Evolutionary conservation across 2,113 vertebrate species (phyloP).

Genomic region (Prunella himalayana): DNA sequence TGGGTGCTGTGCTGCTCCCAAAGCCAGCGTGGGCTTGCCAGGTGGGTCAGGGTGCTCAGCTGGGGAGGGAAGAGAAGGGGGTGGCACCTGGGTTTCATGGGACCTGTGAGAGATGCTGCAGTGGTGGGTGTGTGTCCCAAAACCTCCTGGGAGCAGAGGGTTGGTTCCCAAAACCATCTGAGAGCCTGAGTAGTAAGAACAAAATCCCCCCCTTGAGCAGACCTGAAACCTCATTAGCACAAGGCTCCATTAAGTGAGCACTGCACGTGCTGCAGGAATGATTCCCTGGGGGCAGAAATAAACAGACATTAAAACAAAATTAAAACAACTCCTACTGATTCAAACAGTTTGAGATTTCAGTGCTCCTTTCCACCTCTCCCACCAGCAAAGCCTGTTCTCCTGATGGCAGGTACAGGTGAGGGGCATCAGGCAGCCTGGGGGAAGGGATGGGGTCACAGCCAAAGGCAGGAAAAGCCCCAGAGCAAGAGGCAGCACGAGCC

Average conservation of each 20-base stretch:
- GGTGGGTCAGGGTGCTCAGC: too few relatives aligned
- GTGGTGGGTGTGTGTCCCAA: accelerated
- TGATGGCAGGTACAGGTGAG: not conserved
- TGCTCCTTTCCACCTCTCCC: not conserved
- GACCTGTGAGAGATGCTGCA: not conserved
- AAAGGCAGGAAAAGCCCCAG: not conserved
- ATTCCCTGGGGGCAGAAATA: not conserved
- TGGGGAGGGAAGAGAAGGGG: not conserved
- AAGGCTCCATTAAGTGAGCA: not conserved
- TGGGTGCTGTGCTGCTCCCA: not conserved
- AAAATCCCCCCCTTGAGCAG: not conserved
- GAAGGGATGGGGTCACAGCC: not conserved
- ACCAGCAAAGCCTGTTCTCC: not conserved
- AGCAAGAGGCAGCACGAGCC: not conserved
- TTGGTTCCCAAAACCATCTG: accelerated
- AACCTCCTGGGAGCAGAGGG: not conserved
- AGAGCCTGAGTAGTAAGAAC: not conserved
- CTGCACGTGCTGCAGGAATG: accelerated
- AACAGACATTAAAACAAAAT: not conserved
- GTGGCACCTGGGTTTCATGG: not conserved
- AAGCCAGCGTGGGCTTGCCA: accelerated
- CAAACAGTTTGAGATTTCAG: not conserved
- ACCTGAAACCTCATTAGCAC: not conserved
- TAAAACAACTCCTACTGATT: not conserved
- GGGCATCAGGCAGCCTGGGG: not conserved